phyloP scores from a whole-genome alignment of 2,113 vertebrate genomes.

The Orientallactaga bullata region DNA sequence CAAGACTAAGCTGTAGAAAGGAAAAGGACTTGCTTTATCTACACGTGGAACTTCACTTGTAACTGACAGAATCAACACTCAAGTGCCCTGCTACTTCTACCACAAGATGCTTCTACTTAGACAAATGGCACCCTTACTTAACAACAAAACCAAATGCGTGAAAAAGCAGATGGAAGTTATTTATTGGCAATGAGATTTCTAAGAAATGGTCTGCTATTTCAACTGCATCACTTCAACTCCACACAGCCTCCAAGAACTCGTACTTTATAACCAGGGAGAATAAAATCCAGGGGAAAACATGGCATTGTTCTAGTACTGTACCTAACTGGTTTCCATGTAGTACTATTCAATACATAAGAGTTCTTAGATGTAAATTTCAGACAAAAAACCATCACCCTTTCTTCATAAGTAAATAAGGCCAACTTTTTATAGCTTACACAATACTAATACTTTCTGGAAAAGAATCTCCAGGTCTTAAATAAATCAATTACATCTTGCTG shows the following conservation, averaged over 20 bases:
- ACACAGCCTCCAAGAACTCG: background rate
- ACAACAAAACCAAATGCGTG: conserved; percentile 15
- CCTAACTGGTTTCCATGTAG: background rate
- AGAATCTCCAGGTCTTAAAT: background rate
- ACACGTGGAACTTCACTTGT: background rate
- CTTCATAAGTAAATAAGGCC: background rate
- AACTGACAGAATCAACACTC: background rate
- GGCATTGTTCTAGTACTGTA: background rate
- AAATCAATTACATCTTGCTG: conserved; percentile 17
- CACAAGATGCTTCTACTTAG: background rate
- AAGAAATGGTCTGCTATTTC: conserved; percentile 28
- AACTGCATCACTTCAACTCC: background rate
- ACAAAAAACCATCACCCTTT: background rate
- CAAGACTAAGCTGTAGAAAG: conserved; percentile 29
- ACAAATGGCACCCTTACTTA: background rate
- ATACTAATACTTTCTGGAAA: background rate
- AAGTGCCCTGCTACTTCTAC: background rate
- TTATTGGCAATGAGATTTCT: background rate
- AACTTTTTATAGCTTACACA: background rate
- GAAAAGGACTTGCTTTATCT: background rate
- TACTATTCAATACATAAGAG: background rate
- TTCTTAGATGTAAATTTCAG: conserved; percentile 6
- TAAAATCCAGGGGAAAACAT: conserved; percentile 11
- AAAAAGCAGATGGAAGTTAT: background rate
- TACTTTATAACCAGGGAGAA: background rate